These are phyloP conservation scores for Apis mellifera DNA, from an alignment of 1,140 invertebrate species.

Conservation along the genomic window DNA sequence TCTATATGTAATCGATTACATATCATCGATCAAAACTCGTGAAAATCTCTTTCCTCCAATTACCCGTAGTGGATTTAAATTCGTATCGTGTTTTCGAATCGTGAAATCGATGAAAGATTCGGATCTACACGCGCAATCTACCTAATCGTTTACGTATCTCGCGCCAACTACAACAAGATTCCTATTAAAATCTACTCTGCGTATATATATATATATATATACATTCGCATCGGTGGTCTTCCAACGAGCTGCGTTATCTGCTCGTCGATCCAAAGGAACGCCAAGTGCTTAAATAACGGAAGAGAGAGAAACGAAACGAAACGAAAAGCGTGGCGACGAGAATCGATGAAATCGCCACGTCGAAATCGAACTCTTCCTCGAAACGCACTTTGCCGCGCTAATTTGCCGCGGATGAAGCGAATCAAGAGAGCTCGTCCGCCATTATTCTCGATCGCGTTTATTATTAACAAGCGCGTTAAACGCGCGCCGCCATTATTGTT, in stretches of 20 bases:
- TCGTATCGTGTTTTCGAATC: no score
- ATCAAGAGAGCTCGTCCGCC: background rate
- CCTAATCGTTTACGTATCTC: no score
- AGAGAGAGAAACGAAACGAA: background rate
- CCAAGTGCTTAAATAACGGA: background rate
- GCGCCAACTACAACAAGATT: background rate
- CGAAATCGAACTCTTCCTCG: slow-evolving; percentile 14
- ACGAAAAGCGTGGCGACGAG: background rate
- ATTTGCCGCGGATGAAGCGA: background rate
- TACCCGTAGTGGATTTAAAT: no score
- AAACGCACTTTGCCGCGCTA: background rate
- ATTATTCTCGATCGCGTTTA: background rate
- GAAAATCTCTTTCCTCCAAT: no score
- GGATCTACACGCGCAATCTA: no score
- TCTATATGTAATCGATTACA: no score
- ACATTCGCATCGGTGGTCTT: no score
- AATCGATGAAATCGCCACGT: no score
- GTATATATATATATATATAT: no score
- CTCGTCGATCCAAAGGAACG: background rate
- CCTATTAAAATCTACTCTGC: background rate
- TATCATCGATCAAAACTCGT: no score
- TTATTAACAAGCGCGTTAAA: slow-evolving; percentile 33
- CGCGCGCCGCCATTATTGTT: no score
- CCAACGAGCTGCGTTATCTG: background rate
- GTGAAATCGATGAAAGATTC: no score